Conservation (phyloP, 2,113 vertebrate genomes). For the Agapornis roseicollis region DNA sequence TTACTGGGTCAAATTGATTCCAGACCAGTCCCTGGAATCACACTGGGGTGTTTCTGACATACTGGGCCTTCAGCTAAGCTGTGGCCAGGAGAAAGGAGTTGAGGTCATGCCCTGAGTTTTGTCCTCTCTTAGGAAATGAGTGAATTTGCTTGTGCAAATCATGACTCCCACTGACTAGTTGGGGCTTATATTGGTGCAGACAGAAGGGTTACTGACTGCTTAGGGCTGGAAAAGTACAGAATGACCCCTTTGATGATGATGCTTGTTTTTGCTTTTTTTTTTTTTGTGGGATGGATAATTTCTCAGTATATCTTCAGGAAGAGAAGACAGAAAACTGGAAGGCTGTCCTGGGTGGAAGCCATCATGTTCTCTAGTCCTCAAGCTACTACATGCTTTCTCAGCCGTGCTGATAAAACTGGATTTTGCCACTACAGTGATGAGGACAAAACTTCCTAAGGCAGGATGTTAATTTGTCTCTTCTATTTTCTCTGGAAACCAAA, state of each 20-base stretch:
- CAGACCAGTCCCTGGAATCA: slow-evolving; percentile 33
- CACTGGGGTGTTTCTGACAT: slow-evolving; percentile 29
- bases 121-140: slow-evolving; percentile 1
- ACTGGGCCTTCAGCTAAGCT: slow-evolving; percentile 3
- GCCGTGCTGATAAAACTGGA: neutral
- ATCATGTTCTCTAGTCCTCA: neutral
- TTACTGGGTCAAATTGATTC: slow-evolving; percentile 50
- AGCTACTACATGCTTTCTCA: neutral
- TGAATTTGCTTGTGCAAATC: neutral
- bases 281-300: no score
- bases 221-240: neutral
- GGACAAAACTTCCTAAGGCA: neutral
- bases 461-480: neutral
- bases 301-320: neutral
- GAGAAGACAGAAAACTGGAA: neutral
- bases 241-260: neutral
- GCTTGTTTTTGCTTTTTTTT: neutral
- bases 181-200: neutral
- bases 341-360: neutral
- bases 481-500: neutral
- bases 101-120: neutral
- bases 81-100: neutral
- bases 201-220: neutral
- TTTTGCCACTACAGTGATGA: neutral
- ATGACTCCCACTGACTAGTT: neutral